Percentiles rank a stretch among this genome's conserved stretches.
Evolutionary conservation across 2,888 invertebrate species (phyloP).

Genomic region (Metalampra italica): DNA sequence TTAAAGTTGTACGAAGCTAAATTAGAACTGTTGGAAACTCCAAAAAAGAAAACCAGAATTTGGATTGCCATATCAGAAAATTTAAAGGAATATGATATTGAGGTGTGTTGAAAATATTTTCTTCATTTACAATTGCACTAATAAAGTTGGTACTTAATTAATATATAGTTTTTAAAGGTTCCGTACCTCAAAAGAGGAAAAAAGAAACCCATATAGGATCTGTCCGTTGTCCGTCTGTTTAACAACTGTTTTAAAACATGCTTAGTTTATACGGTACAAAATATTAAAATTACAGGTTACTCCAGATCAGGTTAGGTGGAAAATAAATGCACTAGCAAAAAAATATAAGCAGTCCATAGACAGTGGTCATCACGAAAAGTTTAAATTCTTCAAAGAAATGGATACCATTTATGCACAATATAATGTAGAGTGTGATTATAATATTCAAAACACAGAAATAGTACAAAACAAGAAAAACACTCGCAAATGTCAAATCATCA

Average conservation of each 20-base stretch:
- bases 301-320: constrained; percentile 50
- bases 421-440: constrained; percentile 37
- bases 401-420: constrained; percentile 42
- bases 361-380: constrained; percentile 36
- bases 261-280: too few relatives aligned
- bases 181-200: too few relatives aligned
- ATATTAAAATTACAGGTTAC: constrained; percentile 28
- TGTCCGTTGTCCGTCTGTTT: too few relatives aligned
- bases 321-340: constrained; percentile 50
- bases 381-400: constrained; percentile 46
- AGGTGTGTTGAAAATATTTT: constrained; percentile 26
- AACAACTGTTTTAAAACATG: too few relatives aligned
- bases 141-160: too few relatives aligned
- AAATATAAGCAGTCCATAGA: constrained; percentile 46
- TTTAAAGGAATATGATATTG: constrained; percentile 38
- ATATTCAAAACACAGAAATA: constrained; percentile 23
- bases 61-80: constrained; percentile 48
- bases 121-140: too few relatives aligned
- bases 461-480: constrained; percentile 25
- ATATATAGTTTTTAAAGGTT: too few relatives aligned
- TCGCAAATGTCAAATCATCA: not conserved
- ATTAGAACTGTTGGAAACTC: constrained; percentile 45
- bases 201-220: too few relatives aligned
- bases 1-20: constrained; percentile 46
- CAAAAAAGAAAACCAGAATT: constrained; percentile 50